Percentiles rank a stretch among this genome's conserved stretches.
Conservation (phyloP, 1,140 invertebrate species). For the Zaprionus camerounensis region DNA sequence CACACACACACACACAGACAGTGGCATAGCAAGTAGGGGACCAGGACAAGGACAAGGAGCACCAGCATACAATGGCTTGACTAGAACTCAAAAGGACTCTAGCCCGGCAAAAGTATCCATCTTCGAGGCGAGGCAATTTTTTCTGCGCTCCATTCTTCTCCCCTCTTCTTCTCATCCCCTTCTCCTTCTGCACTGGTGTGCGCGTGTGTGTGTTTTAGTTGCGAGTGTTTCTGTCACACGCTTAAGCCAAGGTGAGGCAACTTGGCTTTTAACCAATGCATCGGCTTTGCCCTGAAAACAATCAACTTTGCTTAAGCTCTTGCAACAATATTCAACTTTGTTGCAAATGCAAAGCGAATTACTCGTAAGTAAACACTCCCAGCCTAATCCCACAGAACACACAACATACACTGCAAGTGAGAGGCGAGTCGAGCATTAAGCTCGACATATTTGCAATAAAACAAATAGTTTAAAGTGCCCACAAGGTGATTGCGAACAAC, state of each 20-base stretch:
- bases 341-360: background rate
- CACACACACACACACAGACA: constrained; percentile 22
- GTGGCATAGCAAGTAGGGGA: no score
- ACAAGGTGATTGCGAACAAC: no score
- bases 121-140: constrained; percentile 34
- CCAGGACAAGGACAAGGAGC: constrained; percentile 22
- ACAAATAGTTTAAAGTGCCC: no score
- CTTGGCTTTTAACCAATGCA: constrained; percentile 38
- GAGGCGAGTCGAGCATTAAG: background rate
- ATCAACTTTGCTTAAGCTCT: constrained; percentile 42
- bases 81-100: constrained; percentile 32
- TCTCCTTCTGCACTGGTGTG: background rate
- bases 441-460: background rate
- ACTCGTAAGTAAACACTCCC: background rate
- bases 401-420: background rate
- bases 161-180: background rate
- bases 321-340: constrained; percentile 39
- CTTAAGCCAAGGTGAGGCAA: constrained; percentile 43
- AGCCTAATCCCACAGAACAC: background rate
- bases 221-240: constrained; percentile 18
- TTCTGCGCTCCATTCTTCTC: background rate
- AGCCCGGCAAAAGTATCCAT: constrained; percentile 39
- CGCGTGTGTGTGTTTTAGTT: constrained; percentile 4
- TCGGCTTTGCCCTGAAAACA: constrained; percentile 41
- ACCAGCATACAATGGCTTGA: constrained; percentile 32